Evolutionary conservation across 2,113 vertebrate genomes (phyloP).

Genomic region (Sylvilagus bachmani): DNA sequence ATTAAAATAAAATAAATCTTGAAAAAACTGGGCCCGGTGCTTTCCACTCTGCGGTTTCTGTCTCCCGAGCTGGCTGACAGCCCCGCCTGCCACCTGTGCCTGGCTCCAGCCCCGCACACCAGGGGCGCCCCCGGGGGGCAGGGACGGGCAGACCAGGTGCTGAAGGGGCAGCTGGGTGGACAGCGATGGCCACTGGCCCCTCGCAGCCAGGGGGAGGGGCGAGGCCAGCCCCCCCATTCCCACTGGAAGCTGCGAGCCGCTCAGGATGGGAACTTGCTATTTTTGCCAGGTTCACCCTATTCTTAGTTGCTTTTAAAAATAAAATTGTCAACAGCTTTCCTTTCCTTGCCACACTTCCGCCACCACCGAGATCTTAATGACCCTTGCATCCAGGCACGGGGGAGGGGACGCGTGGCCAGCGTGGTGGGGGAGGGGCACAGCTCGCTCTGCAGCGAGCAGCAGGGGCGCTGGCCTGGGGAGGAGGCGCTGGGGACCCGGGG

Average conservation of each 20-base stretch:
- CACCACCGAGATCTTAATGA: constrained; percentile 69
- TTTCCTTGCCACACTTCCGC: constrained; percentile 63
- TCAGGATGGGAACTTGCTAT: constrained; percentile 49
- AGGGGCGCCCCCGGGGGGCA: too few species aligned
- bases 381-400: neutral
- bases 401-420: neutral
- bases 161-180: too few species aligned
- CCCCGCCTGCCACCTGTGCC: too few species aligned
- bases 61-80: too few species aligned
- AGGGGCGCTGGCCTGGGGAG: neutral
- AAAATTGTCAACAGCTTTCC: constrained; percentile 74
- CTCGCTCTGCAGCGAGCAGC: accelerated
- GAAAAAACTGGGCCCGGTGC: too few species aligned
- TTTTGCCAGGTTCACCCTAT: constrained; percentile 68
- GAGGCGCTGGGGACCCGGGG: neutral
- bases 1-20: too few species aligned
- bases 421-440: neutral
- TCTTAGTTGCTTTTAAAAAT: constrained; percentile 78
- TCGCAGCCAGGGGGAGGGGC: neutral
- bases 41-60: too few species aligned
- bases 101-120: too few species aligned
- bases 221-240: neutral
- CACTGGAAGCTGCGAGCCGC: neutral
- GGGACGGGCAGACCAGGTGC: too few species aligned
- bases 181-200: too few species aligned